Conservation (phyloP, 2,113 vertebrate genomes). For the Nannospalax galili region DNA sequence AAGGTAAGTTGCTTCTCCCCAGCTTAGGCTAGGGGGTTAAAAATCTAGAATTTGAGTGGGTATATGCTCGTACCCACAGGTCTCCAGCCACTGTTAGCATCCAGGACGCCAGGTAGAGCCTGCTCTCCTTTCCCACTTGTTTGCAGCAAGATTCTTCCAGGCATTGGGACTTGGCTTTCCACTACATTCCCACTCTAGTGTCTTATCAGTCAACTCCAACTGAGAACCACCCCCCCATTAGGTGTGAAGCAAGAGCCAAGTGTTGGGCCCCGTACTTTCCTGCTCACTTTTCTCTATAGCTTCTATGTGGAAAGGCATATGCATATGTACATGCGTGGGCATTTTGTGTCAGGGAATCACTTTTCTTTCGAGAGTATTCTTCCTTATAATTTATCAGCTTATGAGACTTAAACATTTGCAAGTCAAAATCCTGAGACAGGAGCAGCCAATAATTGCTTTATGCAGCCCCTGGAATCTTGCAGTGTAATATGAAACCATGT, state of each 20-base stretch:
- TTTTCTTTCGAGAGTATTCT: slow-evolving; percentile 48
- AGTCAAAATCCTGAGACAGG: slow-evolving; percentile 28
- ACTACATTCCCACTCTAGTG: slow-evolving; percentile 15
- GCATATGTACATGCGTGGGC: slow-evolving; percentile 57
- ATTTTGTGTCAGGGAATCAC: slow-evolving; percentile 53
- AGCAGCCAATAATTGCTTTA: slow-evolving; percentile 70
- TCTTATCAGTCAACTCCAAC: slow-evolving; percentile 10
- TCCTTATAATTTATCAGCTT: slow-evolving; percentile 29
- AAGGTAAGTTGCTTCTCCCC: slow-evolving; percentile 57
- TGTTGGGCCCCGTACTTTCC: slow-evolving; percentile 11
- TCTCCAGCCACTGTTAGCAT: slow-evolving; percentile 26
- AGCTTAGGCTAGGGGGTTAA: background rate
- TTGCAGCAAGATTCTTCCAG: slow-evolving; percentile 47
- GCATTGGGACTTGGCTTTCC: slow-evolving; percentile 58
- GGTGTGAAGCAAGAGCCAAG: slow-evolving; percentile 4
- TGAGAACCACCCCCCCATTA: background rate
- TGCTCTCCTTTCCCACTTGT: slow-evolving; percentile 48
- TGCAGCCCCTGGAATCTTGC: slow-evolving; percentile 74
- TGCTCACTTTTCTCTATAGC: slow-evolving; percentile 38
- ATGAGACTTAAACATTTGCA: slow-evolving; percentile 44
- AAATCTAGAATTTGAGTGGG: background rate
- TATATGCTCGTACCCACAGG: background rate
- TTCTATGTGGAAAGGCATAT: slow-evolving; percentile 7
- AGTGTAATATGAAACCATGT: slow-evolving; percentile 80
- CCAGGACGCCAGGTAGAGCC: background rate